Conservation (phyloP, 2,113 vertebrate species). For the Embiotoca jacksoni region DNA sequence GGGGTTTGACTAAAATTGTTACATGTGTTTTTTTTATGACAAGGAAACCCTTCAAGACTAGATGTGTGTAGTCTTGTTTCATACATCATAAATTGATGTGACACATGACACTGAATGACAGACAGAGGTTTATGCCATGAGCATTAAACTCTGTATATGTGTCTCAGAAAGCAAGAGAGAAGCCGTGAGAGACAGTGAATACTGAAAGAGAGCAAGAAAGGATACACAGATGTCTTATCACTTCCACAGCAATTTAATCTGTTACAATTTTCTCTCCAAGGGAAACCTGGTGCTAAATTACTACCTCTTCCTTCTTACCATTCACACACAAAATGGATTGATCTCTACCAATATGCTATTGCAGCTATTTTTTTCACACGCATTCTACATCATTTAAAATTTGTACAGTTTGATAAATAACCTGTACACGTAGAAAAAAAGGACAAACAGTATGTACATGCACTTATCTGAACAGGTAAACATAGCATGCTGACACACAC, state of each 20-base stretch:
- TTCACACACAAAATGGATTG: conserved; percentile 13
- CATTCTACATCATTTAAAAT: conserved; percentile 1
- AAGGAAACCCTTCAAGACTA: not conserved
- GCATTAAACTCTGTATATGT: not conserved
- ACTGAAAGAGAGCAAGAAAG: conserved; percentile 1
- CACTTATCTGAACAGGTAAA: conserved; percentile 4
- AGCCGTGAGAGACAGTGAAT: not conserved
- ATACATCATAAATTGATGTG: conserved; percentile 41
- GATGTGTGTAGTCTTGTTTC: conserved; percentile 20
- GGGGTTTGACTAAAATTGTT: conserved; percentile 7
- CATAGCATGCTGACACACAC: not conserved
- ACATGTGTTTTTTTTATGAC: conserved; percentile 24
- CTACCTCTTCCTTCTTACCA: conserved; percentile 18
- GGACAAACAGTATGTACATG: not conserved
- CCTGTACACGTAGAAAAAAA: not conserved
- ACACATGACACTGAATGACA: conserved; percentile 33
- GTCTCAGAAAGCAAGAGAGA: not conserved
- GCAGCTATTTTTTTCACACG: not conserved
- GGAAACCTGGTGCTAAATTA: conserved; percentile 8
- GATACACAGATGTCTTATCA: not conserved
- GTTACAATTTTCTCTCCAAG: not conserved
- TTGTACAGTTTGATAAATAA: not conserved
- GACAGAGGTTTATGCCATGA: not conserved
- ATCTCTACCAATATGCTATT: not conserved
- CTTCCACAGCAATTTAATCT: conserved; percentile 7